A percentile compares a stretch with the other conserved stretches of the same genome.
Conservation (phyloP, 2,797 vertebrate species). For the Mormyrops attenuatus region DNA sequence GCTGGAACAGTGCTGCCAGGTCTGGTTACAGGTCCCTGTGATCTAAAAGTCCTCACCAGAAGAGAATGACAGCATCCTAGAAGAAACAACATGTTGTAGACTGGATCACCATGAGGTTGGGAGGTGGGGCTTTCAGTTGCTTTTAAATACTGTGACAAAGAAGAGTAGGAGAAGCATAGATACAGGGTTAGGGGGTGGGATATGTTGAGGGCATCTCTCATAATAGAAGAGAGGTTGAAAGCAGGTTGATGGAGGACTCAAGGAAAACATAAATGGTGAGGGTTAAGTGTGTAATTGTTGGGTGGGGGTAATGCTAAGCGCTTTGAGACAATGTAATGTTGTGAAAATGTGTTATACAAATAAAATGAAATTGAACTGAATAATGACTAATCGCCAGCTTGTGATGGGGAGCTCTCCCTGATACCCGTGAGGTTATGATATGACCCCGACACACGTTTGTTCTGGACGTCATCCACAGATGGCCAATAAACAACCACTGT, state of each 20-base stretch:
- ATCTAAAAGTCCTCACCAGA: not conserved
- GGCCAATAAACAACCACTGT: not conserved
- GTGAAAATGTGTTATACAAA: not conserved
- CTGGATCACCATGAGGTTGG: not conserved
- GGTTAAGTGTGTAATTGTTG: not conserved
- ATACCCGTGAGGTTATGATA: not conserved
- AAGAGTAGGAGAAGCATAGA: not conserved
- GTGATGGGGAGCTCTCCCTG: not conserved
- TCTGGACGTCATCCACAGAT: not conserved
- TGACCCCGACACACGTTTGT: not conserved
- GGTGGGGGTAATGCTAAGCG: not conserved
- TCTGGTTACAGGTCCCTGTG: conserved; percentile 6
- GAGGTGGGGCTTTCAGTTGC: not conserved
- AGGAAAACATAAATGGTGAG: not conserved
- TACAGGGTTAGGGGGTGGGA: not conserved
- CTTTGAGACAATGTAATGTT: not conserved
- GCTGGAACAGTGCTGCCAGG: not conserved
- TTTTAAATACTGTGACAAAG: not conserved
- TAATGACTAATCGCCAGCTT: not conserved
- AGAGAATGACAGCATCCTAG: not conserved
- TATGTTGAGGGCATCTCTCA: not conserved
- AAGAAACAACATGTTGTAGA: not conserved
- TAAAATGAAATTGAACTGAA: not conserved
- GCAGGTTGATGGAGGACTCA: not conserved
- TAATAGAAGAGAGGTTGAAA: not conserved